Base-by-base conservation (phyloP, 1,140 invertebrate genomes). In the Micrasema longulum region DNA sequence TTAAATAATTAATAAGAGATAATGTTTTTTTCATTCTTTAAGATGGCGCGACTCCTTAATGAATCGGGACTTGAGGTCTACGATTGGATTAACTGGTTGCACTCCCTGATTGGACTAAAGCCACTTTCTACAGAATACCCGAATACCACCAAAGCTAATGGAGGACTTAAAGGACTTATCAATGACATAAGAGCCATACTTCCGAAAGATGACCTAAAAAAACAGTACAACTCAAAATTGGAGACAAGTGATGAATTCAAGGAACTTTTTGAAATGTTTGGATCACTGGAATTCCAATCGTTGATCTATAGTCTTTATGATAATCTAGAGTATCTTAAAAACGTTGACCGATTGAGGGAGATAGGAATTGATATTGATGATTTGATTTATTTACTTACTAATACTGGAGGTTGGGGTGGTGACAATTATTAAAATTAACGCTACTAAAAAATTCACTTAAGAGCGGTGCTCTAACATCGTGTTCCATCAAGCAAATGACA, bases 211-310 rank as follows among this genome's bases (percentile, higher is more conserved):
- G 57, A 35, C 9, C 48, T 71, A 14, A 38, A 43, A 26, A 35
- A 26, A 4, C 26, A 63, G 7, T 70, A 50, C 18, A 31, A 62
- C 16, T 41, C 35, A 9, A 70, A 70, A 36, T 45, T 62, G 55
- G 41, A 70, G 38, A 70, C 12, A 16, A 70, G 68, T 12, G 20
- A 45, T 35, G 55, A 70, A 7, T 70, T 62, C 55, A 60, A 36
- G 18, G 31, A 36, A 1, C 47, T 70, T 2, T 38, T 70, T 10
- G 12, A 60, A 2, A 62, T 62, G 11, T 20, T 70, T 2, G 45
- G 55, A 1, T 70, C 68, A n/a, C 20, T 31, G 16, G 55, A 70
- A 31, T 70, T 70, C 23, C 18, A 57, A 12, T 23, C 4, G 7
- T 31, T 57, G 5, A 57, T 57, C 31, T 26, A 57, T 35, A 22